Evolutionary conservation across 2,797 vertebrate genomes (phyloP).

Genomic region (Notoglanidium macrostoma): DNA sequence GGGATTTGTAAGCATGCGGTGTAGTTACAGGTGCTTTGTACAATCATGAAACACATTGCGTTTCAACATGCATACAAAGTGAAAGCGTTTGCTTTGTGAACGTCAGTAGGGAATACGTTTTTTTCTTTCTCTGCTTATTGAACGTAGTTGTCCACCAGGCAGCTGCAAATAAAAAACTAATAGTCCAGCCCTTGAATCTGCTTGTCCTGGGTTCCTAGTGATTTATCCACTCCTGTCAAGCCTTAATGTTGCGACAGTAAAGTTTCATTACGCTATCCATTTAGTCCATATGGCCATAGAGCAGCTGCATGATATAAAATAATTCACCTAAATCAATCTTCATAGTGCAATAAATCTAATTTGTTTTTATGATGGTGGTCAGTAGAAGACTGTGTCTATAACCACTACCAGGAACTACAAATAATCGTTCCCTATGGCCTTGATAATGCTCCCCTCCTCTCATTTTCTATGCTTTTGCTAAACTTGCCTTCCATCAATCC

Average conservation of each 20-base stretch:
- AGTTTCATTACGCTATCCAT: neutral
- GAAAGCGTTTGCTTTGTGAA: neutral
- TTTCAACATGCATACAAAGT: neutral
- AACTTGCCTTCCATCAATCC: neutral
- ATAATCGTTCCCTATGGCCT: neutral
- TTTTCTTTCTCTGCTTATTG: neutral
- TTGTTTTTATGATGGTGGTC: neutral
- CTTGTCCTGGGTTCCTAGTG: neutral
- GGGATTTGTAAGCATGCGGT: neutral
- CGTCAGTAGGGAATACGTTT: neutral
- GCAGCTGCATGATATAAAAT: neutral
- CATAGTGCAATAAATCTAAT: neutral
- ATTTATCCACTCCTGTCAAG: neutral
- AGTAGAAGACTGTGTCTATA: neutral
- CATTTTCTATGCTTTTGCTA: neutral
- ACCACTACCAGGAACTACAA: neutral
- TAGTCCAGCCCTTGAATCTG: neutral
- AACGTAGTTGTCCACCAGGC: neutral
- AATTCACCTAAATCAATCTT: neutral
- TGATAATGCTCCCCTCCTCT: neutral
- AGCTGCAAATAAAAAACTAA: neutral
- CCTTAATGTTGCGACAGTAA: constrained; percentile 1
- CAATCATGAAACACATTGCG: neutral
- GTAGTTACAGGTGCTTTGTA: neutral
- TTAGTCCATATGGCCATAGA: neutral